These are phyloP conservation scores for Sylvilagus bachmani DNA, from an alignment of 2,113 vertebrate species.

Conservation along the genomic window DNA sequence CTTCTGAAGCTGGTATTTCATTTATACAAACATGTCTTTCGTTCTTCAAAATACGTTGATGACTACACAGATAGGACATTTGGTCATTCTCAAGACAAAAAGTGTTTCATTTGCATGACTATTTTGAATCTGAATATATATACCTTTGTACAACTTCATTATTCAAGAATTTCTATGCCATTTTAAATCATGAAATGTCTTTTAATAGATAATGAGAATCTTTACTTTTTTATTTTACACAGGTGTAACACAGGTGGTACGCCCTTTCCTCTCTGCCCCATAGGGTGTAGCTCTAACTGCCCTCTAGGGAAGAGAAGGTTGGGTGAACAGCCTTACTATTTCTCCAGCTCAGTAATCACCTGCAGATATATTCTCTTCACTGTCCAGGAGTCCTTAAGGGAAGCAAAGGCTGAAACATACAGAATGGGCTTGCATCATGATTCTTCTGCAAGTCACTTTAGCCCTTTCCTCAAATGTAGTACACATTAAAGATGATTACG, in stretches of 20 bases:
- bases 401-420: neutral
- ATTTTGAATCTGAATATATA: conserved; percentile 39
- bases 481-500: neutral
- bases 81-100: conserved; percentile 20
- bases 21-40: conserved; percentile 35
- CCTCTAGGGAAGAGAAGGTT: conserved; percentile 86
- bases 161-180: neutral
- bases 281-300: conserved; percentile 85
- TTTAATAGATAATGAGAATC: neutral
- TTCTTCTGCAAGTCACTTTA: neutral
- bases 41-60: conserved; percentile 58
- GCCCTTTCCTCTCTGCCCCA: conserved; percentile 86
- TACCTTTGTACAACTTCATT: neutral
- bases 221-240: conserved; percentile 77
- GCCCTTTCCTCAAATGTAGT: neutral
- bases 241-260: conserved; percentile 83
- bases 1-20: conserved; percentile 43
- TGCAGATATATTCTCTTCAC: conserved; percentile 45
- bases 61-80: conserved; percentile 17
- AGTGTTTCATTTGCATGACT: conserved; percentile 17
- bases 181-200: conserved; percentile 2
- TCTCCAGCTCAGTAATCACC: conserved; percentile 76
- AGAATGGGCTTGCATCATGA: neutral
- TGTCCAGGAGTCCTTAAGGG: conserved; percentile 15
- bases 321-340: conserved; percentile 83